Base-by-base conservation (phyloP, 2,888 invertebrate genomes). In the Aquatica leii region DNA sequence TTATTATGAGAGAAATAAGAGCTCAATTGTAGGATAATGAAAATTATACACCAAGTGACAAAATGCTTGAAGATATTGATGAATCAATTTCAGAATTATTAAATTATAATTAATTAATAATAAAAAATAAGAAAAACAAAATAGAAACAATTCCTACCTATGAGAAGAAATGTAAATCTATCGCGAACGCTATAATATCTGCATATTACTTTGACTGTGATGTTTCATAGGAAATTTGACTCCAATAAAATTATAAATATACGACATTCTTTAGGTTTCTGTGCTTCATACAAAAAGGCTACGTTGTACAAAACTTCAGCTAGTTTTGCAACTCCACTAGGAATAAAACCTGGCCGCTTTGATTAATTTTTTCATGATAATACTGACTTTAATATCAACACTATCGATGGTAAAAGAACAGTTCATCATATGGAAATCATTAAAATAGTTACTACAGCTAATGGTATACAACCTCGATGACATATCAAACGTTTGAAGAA, bases 381-480 rank as follows among this genome's bases (percentile, higher is more conserved):
- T 41, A 24, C 48, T 11, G 54, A 55, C 43, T 59, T 57, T 12
- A 57, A 62, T 43, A 37, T 62, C 31, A 57, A 62, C 20, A 61
- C 61, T 12, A 18, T 61, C 6, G 61, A 61, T 55, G 50, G 61
- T 14, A 61, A 55, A 55, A 51, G 50, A 34, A 62, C 50, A 1
- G 56, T 61, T 15, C 57, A 58, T 52, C 15, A 58, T 62, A 21
- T 57, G 43, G 50, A 52, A 59, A 5, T 1, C 14, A 52, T 52
- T 52, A 35, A 52, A 52, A 52, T 34, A 49, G 49, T 49, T 18
- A 49, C 18, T 21, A n/a, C 12, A 18, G 20, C 12, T 20, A 12
- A 37, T 40, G 40, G 40, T 40, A 15, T 53, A 37, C 6, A 37
- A 12, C 53, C 53, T 40, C 6, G 40, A 40, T 8, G 9, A 37